Evolutionary conservation across 2,888 invertebrate genomes (phyloP).

Genomic region (Philopedon plagiatum): DNA sequence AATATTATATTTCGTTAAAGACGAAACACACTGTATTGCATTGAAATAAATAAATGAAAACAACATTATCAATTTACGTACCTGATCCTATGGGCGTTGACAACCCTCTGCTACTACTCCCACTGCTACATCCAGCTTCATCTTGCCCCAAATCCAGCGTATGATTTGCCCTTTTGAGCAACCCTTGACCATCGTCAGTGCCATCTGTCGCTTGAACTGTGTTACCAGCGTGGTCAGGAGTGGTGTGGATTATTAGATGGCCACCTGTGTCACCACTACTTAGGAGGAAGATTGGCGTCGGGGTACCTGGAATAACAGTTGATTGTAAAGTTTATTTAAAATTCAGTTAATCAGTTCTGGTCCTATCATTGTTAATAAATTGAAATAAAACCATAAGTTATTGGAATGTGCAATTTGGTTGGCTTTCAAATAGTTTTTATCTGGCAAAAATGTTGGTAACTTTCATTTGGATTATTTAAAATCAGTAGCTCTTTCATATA

Average conservation of each 20-base stretch:
- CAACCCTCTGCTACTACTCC: conserved; percentile 57
- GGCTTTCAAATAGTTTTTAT: no score
- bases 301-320: conserved; percentile 45
- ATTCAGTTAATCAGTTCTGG: not conserved
- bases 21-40: no score
- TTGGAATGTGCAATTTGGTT: no score
- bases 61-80: conserved; percentile 52
- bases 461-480: no score
- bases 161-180: conserved; percentile 19
- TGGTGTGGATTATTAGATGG: conserved; percentile 63
- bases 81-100: conserved; percentile 66
- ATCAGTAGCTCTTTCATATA: no score
- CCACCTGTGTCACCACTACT: conserved; percentile 64
- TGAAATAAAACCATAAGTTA: no score
- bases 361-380: no score
- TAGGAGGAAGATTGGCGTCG: conserved; percentile 65
- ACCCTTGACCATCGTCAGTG: conserved; percentile 54
- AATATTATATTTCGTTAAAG: no score
- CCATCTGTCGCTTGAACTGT: conserved; percentile 54
- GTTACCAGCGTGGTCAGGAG: conserved; percentile 54
- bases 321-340: no score
- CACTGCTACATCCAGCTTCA: conserved; percentile 55
- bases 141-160: conserved; percentile 53
- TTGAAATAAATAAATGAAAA: not conserved
- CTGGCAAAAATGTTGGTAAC: no score